Base-by-base conservation (phyloP, 1,140 invertebrate genomes). In the Drosophila ananassae region DNA sequence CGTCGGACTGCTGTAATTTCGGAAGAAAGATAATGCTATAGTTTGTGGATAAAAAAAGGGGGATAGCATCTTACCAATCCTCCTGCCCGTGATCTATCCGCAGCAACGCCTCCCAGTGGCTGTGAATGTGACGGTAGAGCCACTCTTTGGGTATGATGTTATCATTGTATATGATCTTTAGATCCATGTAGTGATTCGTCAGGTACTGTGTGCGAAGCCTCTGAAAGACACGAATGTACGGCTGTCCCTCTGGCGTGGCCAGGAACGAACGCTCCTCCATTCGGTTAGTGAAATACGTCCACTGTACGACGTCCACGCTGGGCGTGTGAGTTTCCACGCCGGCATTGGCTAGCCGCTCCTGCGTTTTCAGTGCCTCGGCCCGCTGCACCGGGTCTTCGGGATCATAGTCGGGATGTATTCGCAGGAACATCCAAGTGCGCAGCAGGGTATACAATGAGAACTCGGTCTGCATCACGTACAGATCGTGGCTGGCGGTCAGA, bases 381-480 rank as follows among this genome's bases (percentile, higher is more conserved):
- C 79, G 68, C 22, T 81, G 78, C 3, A 60, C 54, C 0, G 84
- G 71, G 63, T 91, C 87, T 24, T 91, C 85, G 17, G 89, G 82
- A 76, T 91, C 85, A 25, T 91, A 82, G 28, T 85, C 59, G 3
- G 90, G 90, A 79, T 91, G 87, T 57, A 91, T 60, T 59, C 92
- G 92, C 13, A 95, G 62, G 64, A 93, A 95, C 63, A 94, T 92
- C 95, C 96, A 96, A 28, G 94, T 93, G 51, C 95, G 94, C 12
- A 97, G 89, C 90, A 97, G 92, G 61, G 95, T 94, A 77, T 97
- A 97, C 32, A 97, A 91, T 39, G 96, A 96, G 90, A 96, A 96
- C 92, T 97, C 96, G 3, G 96, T 96, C 91, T 97, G 96, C 92
- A 96, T 94, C 1, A 96, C 95, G 79, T 95, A 95, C 37, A 97